Percentiles rank a stretch among this genome's conserved stretches.
Conservation (phyloP, 35 echinoderm and acorn worm species). For the Lytechinus variegatus region DNA sequence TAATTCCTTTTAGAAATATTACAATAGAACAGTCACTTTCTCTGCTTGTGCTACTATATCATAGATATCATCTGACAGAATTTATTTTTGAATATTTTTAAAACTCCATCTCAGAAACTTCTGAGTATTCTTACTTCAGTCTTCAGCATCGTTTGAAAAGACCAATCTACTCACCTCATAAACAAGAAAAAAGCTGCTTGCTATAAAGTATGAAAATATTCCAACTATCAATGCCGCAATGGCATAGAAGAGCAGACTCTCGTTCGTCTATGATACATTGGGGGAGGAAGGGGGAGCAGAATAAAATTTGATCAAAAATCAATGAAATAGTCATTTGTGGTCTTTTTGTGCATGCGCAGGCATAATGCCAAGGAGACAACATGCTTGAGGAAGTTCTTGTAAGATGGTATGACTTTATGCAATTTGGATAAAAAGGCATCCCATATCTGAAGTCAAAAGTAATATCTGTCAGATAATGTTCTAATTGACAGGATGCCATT, state of each 20-base stretch:
- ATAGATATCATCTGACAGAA: not conserved
- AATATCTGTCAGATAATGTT: not conserved
- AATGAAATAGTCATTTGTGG: not conserved
- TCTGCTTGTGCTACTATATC: no score
- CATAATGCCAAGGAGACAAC: not conserved
- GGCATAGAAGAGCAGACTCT: slow-evolving; percentile 84
- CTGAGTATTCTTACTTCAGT: not conserved
- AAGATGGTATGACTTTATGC: not conserved
- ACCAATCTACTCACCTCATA: slow-evolving; percentile 78
- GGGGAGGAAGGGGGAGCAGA: slow-evolving; percentile 15
- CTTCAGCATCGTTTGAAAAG: not conserved
- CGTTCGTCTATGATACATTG: slow-evolving; percentile 65
- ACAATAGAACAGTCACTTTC: no score
- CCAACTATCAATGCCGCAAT: slow-evolving; percentile 68
- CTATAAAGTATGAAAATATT: slow-evolving; percentile 80
- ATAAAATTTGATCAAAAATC: not conserved
- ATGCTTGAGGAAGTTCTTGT: not conserved
- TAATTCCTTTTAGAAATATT: no score
- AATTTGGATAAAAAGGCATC: not conserved
- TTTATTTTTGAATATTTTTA: not conserved
- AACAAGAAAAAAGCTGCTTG: slow-evolving; percentile 75
- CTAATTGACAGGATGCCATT: not conserved
- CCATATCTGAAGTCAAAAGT: not conserved
- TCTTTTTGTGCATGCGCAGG: not conserved
- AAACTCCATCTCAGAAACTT: not conserved